phyloP scores from a whole-genome alignment of 1,140 invertebrate genomes.

The Monomorium pharaonis region DNA sequence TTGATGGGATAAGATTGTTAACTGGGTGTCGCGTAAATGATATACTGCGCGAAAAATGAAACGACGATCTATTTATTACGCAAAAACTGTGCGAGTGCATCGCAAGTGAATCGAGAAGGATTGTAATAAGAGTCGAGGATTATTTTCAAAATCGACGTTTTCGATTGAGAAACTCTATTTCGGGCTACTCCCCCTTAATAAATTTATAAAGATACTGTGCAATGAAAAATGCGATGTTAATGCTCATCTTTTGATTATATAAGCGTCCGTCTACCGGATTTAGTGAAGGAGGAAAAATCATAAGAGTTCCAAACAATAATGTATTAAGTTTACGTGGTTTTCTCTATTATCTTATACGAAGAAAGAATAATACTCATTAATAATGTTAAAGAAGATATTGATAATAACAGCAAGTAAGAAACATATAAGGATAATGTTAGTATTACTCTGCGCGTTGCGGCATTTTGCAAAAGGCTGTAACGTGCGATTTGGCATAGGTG shows the following conservation, averaged over 20 bases:
- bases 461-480: conserved; percentile 35
- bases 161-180: conserved; percentile 29
- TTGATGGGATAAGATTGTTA: background rate
- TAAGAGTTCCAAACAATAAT: conserved; percentile 39
- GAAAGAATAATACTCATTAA: conserved; percentile 66
- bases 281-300: background rate
- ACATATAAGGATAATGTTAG: conserved; percentile 57
- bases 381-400: conserved; percentile 34
- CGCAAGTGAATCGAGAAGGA: conserved; percentile 13
- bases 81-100: background rate
- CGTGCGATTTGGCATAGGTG: conserved; percentile 34
- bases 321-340: conserved; percentile 15
- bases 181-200: conserved; percentile 15
- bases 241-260: conserved; percentile 15
- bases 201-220: conserved; percentile 32
- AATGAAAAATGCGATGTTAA: conserved; percentile 18
- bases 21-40: background rate
- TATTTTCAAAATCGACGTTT: conserved; percentile 4
- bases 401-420: conserved; percentile 63
- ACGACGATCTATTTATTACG: background rate
- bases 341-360: conserved; percentile 5
- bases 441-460: conserved; percentile 1
- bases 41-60: background rate
- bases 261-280: background rate
- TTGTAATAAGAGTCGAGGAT: conserved; percentile 16